Conservation (phyloP, 2,797 vertebrate genomes). For the Sebastes nivosus region DNA sequence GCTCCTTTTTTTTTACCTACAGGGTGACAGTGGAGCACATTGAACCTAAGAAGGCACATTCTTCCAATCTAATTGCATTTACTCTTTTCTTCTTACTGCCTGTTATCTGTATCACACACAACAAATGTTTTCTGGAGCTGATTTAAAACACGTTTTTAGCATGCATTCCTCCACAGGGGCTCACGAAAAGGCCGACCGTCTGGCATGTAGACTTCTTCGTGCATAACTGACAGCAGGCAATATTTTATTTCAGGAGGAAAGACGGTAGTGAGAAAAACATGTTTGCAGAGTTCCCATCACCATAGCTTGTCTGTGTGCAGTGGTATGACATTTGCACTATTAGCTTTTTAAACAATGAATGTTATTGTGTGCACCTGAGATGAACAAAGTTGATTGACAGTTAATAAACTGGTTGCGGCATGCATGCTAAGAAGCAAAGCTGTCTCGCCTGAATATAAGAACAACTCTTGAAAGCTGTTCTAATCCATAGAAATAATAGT, state of each 20-base stretch:
- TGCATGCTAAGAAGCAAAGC: conserved; percentile 47
- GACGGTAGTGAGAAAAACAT: neutral
- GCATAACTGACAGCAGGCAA: conserved; percentile 11
- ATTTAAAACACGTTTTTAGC: conserved; percentile 34
- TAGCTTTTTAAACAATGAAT: conserved; percentile 46
- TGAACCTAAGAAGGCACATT: conserved; percentile 31
- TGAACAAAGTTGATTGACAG: conserved; percentile 54
- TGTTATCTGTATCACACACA: conserved; percentile 39
- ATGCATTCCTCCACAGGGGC: conserved; percentile 50
- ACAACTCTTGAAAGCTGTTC: conserved; percentile 22
- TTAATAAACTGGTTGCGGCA: conserved; percentile 48
- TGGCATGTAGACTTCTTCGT: conserved; percentile 27
- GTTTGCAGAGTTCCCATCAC: conserved; percentile 32
- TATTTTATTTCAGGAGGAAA: neutral
- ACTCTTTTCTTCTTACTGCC: conserved; percentile 44
- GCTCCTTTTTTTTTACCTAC: neutral
- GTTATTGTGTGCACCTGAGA: conserved; percentile 54
- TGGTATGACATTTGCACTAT: conserved; percentile 45
- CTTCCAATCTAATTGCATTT: conserved; percentile 53
- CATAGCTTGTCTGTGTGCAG: conserved; percentile 46
- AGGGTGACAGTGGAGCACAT: neutral
- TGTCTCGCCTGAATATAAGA: conserved; percentile 16
- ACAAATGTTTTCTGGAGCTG: conserved; percentile 40
- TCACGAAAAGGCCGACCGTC: conserved; percentile 1
- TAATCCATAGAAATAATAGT: conserved; percentile 14